Conservation (phyloP, 2,113 vertebrate genomes). For the Cyprinus carpio region DNA sequence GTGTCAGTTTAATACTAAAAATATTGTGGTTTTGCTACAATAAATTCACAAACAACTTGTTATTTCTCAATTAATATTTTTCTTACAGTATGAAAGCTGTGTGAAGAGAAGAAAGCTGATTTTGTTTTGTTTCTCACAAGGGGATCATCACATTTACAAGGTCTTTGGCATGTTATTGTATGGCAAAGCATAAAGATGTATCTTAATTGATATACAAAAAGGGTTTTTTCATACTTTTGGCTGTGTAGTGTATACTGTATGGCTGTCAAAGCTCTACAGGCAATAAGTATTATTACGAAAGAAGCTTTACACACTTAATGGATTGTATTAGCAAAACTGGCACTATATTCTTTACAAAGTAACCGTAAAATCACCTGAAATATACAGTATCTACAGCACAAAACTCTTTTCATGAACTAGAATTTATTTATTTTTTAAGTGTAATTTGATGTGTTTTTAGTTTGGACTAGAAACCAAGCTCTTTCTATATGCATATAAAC, state of each 20-base stretch:
- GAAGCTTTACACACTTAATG: neutral
- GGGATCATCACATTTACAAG: neutral
- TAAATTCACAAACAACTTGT: neutral
- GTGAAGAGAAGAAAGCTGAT: neutral
- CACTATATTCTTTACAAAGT: neutral
- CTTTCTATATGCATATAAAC: slow-evolving; percentile 1
- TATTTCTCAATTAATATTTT: neutral
- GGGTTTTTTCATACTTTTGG: neutral
- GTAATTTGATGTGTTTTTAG: neutral
- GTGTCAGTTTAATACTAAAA: neutral
- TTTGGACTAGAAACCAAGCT: neutral
- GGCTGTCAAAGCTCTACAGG: neutral
- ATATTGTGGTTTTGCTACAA: neutral
- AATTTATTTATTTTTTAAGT: too few species aligned
- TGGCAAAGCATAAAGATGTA: neutral
- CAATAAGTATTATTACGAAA: neutral
- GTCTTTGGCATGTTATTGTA: neutral
- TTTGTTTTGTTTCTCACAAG: neutral
- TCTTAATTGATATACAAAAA: neutral
- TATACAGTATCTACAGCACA: neutral
- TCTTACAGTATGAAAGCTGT: neutral
- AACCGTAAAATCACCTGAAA: neutral
- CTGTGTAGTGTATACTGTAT: neutral
- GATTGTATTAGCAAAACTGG: neutral
- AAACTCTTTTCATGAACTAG: neutral